Conservation (phyloP, 1,140 invertebrate species). For the Bombus ignitus region DNA sequence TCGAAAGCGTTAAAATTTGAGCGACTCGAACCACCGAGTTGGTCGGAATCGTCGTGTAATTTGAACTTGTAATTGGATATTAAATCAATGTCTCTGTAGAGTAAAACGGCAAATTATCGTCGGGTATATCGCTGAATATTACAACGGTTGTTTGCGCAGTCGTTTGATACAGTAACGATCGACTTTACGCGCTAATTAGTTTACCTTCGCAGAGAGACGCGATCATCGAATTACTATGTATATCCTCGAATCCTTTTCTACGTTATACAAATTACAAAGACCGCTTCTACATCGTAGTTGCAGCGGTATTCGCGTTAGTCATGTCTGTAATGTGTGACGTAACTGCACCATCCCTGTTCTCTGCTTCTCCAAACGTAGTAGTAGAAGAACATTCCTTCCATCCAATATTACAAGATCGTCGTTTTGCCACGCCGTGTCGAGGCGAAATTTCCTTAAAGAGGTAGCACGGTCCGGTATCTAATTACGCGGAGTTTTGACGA, state of each 20-base stretch:
- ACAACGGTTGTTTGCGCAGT: not conserved
- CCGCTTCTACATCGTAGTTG: not conserved
- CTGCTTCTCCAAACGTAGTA: too few species aligned
- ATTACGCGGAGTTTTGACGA: slow-evolving; percentile 61
- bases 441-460: slow-evolving; percentile 18
- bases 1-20: slow-evolving; percentile 5
- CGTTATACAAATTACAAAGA: not conserved
- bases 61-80: slow-evolving; percentile 21
- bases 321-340: not conserved
- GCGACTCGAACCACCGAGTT: not conserved
- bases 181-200: not conserved
- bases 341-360: not conserved
- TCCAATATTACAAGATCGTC: slow-evolving; percentile 4
- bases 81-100: not conserved
- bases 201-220: not conserved
- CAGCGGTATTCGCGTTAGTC: not conserved
- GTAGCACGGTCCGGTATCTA: slow-evolving; percentile 44
- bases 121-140: not conserved
- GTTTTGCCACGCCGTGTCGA: not conserved
- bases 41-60: not conserved
- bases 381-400: not conserved
- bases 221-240: too few species aligned
- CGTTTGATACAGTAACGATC: not conserved
- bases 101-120: not conserved
- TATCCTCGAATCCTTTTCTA: not conserved